A percentile compares a stretch with the other conserved stretches of the same genome.
These are phyloP conservation scores for Stegodyphus mimosarum DNA, from an alignment of 1,140 invertebrate species.

Conservation along the genomic window DNA sequence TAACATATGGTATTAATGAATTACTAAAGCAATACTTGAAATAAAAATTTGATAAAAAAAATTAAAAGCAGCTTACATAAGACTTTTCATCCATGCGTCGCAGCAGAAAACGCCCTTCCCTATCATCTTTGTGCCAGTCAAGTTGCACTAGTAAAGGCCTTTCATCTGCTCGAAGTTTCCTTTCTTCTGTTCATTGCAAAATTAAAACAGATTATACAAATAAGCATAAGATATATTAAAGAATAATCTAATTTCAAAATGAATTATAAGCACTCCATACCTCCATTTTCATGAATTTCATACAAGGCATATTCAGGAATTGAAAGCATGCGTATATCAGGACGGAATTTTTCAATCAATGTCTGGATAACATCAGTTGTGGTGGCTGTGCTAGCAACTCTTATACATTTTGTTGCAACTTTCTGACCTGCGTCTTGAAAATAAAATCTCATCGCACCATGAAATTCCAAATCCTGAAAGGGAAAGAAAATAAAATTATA, in stretches of 20 bases:
- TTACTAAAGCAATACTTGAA: no score
- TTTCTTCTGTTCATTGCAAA: slow-evolving; percentile 77
- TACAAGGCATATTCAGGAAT: slow-evolving; percentile 95
- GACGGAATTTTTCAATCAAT: slow-evolving; percentile 98
- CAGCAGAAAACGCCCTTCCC: slow-evolving; percentile 95
- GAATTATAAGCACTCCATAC: slow-evolving; percentile 67
- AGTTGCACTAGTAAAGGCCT: slow-evolving; percentile 97
- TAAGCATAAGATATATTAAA: not conserved
- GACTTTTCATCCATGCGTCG: slow-evolving; percentile 84
- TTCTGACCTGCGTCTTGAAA: slow-evolving; percentile 98
- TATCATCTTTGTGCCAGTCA: slow-evolving; percentile 98
- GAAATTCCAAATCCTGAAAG: slow-evolving; percentile 88
- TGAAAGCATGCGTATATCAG: slow-evolving; percentile 98
- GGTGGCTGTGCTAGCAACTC: slow-evolving; percentile 95
- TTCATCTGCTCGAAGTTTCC: slow-evolving; percentile 88
- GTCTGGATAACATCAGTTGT: slow-evolving; percentile 95
- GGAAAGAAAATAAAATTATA: slow-evolving; percentile 30
- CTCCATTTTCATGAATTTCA: slow-evolving; percentile 96
- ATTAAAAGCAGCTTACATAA: slow-evolving; percentile 61
- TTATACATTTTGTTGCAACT: slow-evolving; percentile 99
- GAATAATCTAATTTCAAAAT: not conserved
- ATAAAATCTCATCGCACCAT: slow-evolving; percentile 98
- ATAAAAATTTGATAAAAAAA: not conserved
- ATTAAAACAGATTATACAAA: not conserved
- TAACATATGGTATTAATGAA: no score